Percentiles rank a stretch among this genome's conserved stretches.
These are phyloP conservation scores for Leptinotarsa rubiginosa DNA, from an alignment of 2,888 invertebrate species.

Conservation along the genomic window DNA sequence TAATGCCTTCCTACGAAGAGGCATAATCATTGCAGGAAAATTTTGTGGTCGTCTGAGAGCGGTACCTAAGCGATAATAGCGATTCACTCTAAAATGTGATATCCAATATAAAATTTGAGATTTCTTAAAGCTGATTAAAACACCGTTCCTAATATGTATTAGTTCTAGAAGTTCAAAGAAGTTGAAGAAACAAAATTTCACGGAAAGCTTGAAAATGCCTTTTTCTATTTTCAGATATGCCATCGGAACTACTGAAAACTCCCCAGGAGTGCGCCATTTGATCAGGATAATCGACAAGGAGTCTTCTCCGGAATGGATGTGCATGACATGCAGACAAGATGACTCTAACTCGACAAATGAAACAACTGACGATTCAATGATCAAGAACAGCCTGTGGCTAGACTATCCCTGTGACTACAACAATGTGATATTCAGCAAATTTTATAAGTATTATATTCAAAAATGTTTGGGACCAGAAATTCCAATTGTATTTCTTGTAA, in stretches of 20 bases:
- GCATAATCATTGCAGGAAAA: too few species aligned
- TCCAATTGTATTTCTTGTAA: conserved; percentile 75
- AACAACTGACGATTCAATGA: conserved; percentile 58
- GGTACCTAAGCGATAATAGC: too few species aligned
- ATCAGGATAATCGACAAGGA: conserved; percentile 74
- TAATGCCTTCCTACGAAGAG: too few species aligned
- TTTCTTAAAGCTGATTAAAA: too few species aligned
- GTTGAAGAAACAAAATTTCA: too few species aligned
- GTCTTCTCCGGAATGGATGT: conserved; percentile 67
- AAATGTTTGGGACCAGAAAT: conserved; percentile 86
- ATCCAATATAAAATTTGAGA: too few species aligned
- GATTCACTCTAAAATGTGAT: too few species aligned
- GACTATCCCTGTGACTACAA: conserved; percentile 70
- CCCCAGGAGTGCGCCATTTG: conserved; percentile 85
- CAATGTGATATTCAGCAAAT: conserved; percentile 74
- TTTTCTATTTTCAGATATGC: conserved; percentile 74
- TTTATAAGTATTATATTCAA: conserved; percentile 71
- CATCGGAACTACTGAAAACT: conserved; percentile 81
- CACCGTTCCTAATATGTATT: too few species aligned
- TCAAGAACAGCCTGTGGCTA: conserved; percentile 61
- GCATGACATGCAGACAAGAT: conserved; percentile 72
- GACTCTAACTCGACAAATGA: conserved; percentile 58
- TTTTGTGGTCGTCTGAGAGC: too few species aligned
- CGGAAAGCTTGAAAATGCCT: too few species aligned
- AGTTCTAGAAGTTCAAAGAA: too few species aligned